phyloP scores from a whole-genome alignment of 37 sponge, comb jelly and placozoan species.

The Crambe crambe region DNA sequence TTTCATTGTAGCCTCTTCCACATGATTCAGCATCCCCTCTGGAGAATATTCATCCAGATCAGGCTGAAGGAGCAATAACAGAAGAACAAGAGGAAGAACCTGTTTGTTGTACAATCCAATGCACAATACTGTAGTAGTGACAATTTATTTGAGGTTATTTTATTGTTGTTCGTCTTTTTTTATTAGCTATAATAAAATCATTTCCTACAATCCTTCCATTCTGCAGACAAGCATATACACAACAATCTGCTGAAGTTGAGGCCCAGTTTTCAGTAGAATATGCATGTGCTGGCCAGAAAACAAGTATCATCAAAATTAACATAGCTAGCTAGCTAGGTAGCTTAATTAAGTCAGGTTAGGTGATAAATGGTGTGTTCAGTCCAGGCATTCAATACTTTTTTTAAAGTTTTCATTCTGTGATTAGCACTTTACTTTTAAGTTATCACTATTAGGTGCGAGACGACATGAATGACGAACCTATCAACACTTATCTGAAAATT shows the following conservation, averaged over 20 bases:
- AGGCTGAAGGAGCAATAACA: too few species aligned
- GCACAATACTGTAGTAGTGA: conserved; percentile 2
- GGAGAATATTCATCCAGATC: too few species aligned
- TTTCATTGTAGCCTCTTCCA: too few species aligned
- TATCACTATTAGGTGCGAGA: background rate
- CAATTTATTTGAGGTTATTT: background rate
- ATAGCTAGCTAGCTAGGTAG: too few species aligned
- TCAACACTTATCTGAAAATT: background rate
- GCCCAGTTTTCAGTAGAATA: too few species aligned
- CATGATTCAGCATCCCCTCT: too few species aligned
- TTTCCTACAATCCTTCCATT: background rate
- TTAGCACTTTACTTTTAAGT: background rate
- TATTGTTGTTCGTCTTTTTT: background rate
- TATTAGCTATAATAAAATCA: background rate
- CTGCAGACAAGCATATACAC: too few species aligned
- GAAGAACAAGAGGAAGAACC: conserved; percentile 1
- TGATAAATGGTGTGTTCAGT: background rate
- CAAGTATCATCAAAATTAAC: too few species aligned
- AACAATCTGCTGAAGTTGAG: too few species aligned
- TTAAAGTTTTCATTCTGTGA: background rate
- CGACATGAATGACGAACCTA: background rate
- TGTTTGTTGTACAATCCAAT: conserved; percentile 19
- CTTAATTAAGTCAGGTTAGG: background rate
- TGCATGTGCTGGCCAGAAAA: too few species aligned
- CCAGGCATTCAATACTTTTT: background rate